These are phyloP conservation scores for Hiodon alosoides DNA, from an alignment of 2,113 vertebrate genomes.

Conservation along the genomic window DNA sequence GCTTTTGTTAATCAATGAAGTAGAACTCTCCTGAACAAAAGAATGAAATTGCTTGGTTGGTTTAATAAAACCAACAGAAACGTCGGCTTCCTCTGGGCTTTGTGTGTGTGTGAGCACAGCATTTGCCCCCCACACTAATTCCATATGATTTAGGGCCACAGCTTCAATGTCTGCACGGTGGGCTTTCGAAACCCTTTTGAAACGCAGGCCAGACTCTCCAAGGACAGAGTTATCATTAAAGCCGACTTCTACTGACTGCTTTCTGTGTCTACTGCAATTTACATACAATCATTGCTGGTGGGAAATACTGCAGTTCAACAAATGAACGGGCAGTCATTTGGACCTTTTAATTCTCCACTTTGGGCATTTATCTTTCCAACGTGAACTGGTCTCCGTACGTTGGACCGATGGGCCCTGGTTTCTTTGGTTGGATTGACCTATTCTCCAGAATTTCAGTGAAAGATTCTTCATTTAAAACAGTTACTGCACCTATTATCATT, in stretches of 20 bases:
- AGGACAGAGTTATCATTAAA: constrained; percentile 91
- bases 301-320: constrained; percentile 71
- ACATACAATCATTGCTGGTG: constrained; percentile 54
- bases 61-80: constrained; percentile 99
- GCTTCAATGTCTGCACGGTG: constrained; percentile 98
- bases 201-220: constrained; percentile 79
- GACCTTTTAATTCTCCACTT: constrained; percentile 53
- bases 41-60: constrained; percentile 99
- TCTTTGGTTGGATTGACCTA: constrained; percentile 21
- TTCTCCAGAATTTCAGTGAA: constrained; percentile 36
- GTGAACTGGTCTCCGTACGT: constrained; percentile 1
- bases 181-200: constrained; percentile 98
- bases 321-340: constrained; percentile 70
- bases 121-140: constrained; percentile 98
- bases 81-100: constrained; percentile 99
- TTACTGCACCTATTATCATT: too few species aligned
- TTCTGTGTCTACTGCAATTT: constrained; percentile 66
- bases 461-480: too few species aligned
- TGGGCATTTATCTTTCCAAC: constrained; percentile 41
- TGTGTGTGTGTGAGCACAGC: constrained; percentile 92
- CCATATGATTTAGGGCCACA: constrained; percentile 99
- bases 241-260: constrained; percentile 70
- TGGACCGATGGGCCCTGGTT: constrained; percentile 16
- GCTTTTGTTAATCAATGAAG: constrained; percentile 99
- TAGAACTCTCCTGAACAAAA: constrained; percentile 99